A percentile compares a stretch with the other conserved stretches of the same genome.
These are phyloP conservation scores for Leptinotarsa rubiginosa DNA, from an alignment of 2,888 invertebrate genomes.

Conservation along the genomic window DNA sequence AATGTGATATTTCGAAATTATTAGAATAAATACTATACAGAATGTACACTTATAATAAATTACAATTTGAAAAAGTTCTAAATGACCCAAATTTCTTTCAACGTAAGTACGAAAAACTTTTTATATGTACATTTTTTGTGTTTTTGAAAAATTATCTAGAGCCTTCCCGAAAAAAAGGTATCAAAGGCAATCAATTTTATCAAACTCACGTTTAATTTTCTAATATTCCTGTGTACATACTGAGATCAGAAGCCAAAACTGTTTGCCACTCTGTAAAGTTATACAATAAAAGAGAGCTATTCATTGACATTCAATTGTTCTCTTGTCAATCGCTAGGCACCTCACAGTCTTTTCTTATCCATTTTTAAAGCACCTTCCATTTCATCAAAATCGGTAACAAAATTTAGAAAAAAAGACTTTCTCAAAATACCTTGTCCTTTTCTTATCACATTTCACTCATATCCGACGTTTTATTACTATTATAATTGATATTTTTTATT, in stretches of 20 bases:
- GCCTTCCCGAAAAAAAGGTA: background rate
- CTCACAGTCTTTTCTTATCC: constrained; percentile 63
- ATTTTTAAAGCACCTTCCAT: constrained; percentile 55
- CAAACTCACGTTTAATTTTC: constrained; percentile 15
- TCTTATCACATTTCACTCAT: constrained; percentile 54
- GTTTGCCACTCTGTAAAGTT: constrained; percentile 46
- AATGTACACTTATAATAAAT: constrained; percentile 63
- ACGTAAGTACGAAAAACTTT: constrained; percentile 53
- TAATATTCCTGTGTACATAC: constrained; percentile 58
- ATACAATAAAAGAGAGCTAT: constrained; percentile 58
- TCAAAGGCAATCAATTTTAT: constrained; percentile 10
- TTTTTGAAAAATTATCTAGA: constrained; percentile 32
- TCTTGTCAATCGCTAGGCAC: constrained; percentile 62
- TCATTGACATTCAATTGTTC: constrained; percentile 52
- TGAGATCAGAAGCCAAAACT: constrained; percentile 60
- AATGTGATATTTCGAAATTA: constrained; percentile 57
- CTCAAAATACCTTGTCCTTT: constrained; percentile 61
- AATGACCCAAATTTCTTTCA: constrained; percentile 47
- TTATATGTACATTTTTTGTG: constrained; percentile 49
- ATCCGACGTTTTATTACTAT: constrained; percentile 45
- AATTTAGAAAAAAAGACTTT: constrained; percentile 43
- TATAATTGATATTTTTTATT: constrained; percentile 45
- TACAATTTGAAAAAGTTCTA: constrained; percentile 52
- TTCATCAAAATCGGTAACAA: constrained; percentile 49
- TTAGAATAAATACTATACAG: constrained; percentile 65